Conservation (phyloP, 2,888 invertebrate genomes). For the Sphecodes monilicornis region DNA sequence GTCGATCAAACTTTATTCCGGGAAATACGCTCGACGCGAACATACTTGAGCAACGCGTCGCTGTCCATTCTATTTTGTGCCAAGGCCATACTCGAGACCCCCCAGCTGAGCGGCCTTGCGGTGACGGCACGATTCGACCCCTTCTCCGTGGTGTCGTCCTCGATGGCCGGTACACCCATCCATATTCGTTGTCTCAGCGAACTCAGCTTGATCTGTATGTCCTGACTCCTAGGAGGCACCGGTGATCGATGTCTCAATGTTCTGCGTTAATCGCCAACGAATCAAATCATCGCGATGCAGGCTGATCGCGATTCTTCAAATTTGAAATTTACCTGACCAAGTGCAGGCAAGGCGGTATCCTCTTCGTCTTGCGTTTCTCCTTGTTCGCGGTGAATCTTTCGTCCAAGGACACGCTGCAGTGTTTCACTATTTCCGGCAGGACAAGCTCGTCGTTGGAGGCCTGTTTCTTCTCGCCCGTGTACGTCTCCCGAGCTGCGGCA, state of each 20-base stretch:
- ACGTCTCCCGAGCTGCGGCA: not conserved
- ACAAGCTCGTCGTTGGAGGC: slow-evolving; percentile 49
- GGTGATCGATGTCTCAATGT: slow-evolving; percentile 76
- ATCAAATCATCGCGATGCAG: not conserved
- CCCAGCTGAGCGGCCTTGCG: slow-evolving; percentile 88
- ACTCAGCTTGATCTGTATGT: slow-evolving; percentile 89
- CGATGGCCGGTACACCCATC: slow-evolving; percentile 87
- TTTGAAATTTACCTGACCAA: slow-evolving; percentile 68
- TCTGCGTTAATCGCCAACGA: slow-evolving; percentile 56
- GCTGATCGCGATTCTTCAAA: not conserved
- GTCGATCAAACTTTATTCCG: not conserved
- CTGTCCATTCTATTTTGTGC: slow-evolving; percentile 86
- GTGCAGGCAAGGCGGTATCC: slow-evolving; percentile 70
- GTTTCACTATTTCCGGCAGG: slow-evolving; percentile 75
- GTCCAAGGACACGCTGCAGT: slow-evolving; percentile 76
- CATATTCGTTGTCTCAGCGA: slow-evolving; percentile 91
- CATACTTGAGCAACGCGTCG: slow-evolving; percentile 87
- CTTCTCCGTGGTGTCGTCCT: slow-evolving; percentile 75
- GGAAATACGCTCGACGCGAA: not conserved
- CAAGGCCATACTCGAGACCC: slow-evolving; percentile 87
- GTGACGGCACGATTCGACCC: slow-evolving; percentile 58
- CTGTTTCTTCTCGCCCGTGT: slow-evolving; percentile 25
- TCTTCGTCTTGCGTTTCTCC: slow-evolving; percentile 64
- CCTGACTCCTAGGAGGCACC: slow-evolving; percentile 76
- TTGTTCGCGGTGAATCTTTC: slow-evolving; percentile 59